Evolutionary conservation across 1,140 invertebrate genomes (phyloP), one percentile per base, ranked within the genome.

Genomic region (Zelostemma sp.): DNA sequence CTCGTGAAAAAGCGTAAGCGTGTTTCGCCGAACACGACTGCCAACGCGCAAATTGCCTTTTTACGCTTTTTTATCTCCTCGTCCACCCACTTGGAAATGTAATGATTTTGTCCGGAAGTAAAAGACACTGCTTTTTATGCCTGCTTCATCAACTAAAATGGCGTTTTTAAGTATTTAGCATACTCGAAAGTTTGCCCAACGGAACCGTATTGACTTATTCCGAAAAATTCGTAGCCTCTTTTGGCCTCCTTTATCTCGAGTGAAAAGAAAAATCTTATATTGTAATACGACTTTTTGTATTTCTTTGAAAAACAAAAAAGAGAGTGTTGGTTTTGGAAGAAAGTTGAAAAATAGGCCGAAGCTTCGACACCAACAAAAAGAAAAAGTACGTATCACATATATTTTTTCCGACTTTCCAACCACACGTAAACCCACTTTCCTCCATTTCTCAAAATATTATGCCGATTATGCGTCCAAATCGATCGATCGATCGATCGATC

Each of bases 61-160:
- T 47, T 11, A 6, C 4, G 45, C 19, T 43, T 45, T 45, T 54
- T 28, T 43, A 12, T 45, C 33, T 5, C 12, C 4, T 28, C 1
- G 41, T 45, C 40, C 62, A 65, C 54, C 54, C 61, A 57, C 61
- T 35, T 41, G 11, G 11, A 18, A 40, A 3, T 16, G 43, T 47
- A 63, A 58, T 25, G 54, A 53, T 54, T 41, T 35, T 21, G 35
- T 35, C 8, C 25, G 46, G 28, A 54, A 1, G 43, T 57, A 19
- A 53, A 61, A 57, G 53, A 68, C 53, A 53, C 61, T 49, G 14
- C 19, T 21, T 28, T 6, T 19, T 19, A 48, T n/a, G 46, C 21
- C 12, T 18, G 35, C 45, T 60, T 61, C 43, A 17, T 61, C 35
- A 21, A 18, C 48, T 45, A 57, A 47, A 38, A 46, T 38, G 19